Evolutionary conservation across 2,797 vertebrate genomes (phyloP).

Genomic region (Xiphophorus birchmanni): DNA sequence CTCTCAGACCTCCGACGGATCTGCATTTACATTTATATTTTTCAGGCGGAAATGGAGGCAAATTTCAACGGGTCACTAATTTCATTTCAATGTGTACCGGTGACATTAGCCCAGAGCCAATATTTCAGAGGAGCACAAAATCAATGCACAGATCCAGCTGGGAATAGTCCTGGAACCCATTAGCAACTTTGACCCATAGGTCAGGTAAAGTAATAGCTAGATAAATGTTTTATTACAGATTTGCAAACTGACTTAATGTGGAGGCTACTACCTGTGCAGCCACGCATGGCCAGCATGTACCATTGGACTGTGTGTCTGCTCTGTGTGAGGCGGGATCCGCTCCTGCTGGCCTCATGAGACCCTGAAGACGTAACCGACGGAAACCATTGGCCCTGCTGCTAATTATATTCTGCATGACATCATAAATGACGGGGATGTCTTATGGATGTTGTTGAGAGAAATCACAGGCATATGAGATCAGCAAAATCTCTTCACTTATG

Average conservation of each 20-base stretch:
- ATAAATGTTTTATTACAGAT: conserved; percentile 97
- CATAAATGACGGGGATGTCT: conserved; percentile 24
- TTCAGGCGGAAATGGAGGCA: conserved; percentile 82
- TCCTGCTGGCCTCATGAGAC: conserved; percentile 4
- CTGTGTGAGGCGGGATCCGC: conserved; percentile 21
- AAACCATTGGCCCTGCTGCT: conserved; percentile 33
- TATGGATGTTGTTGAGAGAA: conserved; percentile 8
- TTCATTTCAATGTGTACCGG: conserved; percentile 83
- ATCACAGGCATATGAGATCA: background rate
- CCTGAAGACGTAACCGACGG: conserved; percentile 27
- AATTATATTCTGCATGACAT: conserved; percentile 40
- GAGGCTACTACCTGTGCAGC: conserved; percentile 79
- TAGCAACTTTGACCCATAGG: conserved; percentile 91
- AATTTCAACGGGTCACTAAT: conserved; percentile 85
- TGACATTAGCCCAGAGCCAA: conserved; percentile 83
- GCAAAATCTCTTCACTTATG: background rate
- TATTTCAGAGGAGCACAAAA: conserved; percentile 87
- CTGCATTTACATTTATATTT: conserved; percentile 82
- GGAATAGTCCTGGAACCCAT: conserved; percentile 88
- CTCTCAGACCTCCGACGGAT: conserved; percentile 67
- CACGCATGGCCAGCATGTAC: conserved; percentile 79
- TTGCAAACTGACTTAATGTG: conserved; percentile 88
- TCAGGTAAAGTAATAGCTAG: conserved; percentile 92
- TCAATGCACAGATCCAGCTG: conserved; percentile 83
- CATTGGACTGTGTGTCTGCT: conserved; percentile 71